A percentile compares a stretch with the other conserved stretches of the same genome.
Conservation (phyloP, 37 sponge, comb jelly and placozoan species). For the Beroe ovata region DNA sequence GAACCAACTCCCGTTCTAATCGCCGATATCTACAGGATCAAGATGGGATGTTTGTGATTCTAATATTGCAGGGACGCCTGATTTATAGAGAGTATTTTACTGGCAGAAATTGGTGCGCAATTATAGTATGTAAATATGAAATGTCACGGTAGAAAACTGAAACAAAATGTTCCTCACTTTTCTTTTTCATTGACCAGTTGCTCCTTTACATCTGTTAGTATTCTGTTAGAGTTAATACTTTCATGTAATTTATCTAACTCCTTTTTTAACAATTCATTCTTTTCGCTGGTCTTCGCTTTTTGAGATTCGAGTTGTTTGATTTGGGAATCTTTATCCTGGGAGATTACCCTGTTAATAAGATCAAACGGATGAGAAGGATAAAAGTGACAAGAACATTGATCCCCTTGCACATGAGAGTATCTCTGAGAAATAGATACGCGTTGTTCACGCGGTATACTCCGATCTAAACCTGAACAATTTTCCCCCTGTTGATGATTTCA, state of each 20-base stretch:
- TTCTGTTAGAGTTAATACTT: conserved; percentile 49
- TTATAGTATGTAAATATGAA: too few relatives aligned
- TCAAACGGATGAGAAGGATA: not conserved
- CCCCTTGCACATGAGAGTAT: too few relatives aligned
- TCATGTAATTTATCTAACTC: conserved; percentile 10
- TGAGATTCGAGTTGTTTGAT: not conserved
- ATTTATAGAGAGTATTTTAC: too few relatives aligned
- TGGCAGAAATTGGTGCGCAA: too few relatives aligned
- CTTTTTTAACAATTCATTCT: not conserved
- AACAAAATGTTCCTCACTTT: not conserved
- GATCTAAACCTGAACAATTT: conserved; percentile 60
- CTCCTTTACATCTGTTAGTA: conserved; percentile 22
- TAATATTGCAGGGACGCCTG: too few relatives aligned
- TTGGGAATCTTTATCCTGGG: conserved; percentile 21
- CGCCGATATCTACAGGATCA: not conserved
- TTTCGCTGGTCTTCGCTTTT: not conserved
- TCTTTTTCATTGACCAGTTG: conserved; percentile 8
- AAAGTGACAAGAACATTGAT: not conserved
- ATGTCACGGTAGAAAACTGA: not conserved
- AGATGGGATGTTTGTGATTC: too few relatives aligned
- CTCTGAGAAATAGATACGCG: not conserved
- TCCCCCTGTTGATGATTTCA: conserved; percentile 19
- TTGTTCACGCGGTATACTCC: too few relatives aligned
- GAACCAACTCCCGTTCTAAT: not conserved
- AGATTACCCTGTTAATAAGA: not conserved